A percentile compares a stretch with the other conserved stretches of the same genome.
phyloP scores from a whole-genome alignment of 2,113 vertebrate species.

The Abramis brama region DNA sequence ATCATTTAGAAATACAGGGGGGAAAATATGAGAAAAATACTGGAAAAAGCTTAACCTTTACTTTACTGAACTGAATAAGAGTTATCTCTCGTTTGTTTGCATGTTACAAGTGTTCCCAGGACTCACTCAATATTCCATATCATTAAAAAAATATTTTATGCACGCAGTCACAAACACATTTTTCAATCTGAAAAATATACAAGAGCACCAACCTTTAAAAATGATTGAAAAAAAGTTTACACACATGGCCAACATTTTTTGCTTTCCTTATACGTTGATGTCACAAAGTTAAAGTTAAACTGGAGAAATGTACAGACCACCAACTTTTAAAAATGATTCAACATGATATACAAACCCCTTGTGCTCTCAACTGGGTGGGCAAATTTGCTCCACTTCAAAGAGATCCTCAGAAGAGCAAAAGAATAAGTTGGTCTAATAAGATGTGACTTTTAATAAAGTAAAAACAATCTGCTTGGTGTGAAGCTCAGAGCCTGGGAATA shows the following conservation, averaged over 20 bases:
- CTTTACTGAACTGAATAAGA: background rate
- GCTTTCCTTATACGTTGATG: background rate
- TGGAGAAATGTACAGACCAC: slow-evolving; percentile 52
- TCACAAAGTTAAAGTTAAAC: slow-evolving; percentile 15
- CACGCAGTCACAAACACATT: background rate
- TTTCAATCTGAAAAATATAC: slow-evolving; percentile 38
- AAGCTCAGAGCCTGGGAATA: slow-evolving; percentile 51
- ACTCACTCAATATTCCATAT: background rate
- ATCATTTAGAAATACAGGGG: background rate
- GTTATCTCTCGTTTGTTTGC: background rate
- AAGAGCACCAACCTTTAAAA: slow-evolving; percentile 55
- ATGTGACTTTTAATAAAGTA: slow-evolving; percentile 57
- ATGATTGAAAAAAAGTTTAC: background rate
- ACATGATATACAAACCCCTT: slow-evolving; percentile 54
- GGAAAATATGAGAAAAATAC: background rate
- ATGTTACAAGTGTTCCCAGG: background rate
- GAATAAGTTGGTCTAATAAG: slow-evolving; percentile 58
- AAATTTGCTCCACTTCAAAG: slow-evolving; percentile 61
- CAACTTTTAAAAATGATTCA: slow-evolving; percentile 52
- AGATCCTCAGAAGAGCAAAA: slow-evolving; percentile 43
- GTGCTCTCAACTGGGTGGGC: slow-evolving; percentile 42
- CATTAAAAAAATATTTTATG: background rate
- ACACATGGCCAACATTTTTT: background rate
- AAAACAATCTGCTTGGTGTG: slow-evolving; percentile 61
- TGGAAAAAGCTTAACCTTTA: background rate